These are phyloP conservation scores for Auanema sp. DNA, from an alignment of 2,888 invertebrate genomes.

Conservation along the genomic window DNA sequence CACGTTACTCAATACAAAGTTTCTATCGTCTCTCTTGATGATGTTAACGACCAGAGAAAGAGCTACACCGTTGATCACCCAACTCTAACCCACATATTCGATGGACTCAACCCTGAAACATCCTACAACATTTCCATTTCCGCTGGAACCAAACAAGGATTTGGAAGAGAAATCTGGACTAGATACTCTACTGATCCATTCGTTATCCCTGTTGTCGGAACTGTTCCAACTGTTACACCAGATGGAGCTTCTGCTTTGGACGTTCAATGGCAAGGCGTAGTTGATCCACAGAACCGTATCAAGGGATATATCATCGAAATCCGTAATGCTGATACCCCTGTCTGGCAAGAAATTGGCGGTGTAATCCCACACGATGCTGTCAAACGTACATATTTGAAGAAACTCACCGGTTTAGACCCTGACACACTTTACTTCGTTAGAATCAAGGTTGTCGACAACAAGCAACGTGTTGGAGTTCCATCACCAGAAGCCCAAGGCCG, in stretches of 20 bases:
- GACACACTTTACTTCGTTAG: conserved; percentile 66
- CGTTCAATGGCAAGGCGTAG: conserved; percentile 61
- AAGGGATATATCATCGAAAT: conserved; percentile 62
- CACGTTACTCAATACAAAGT: conserved; percentile 61
- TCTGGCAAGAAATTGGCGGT: conserved; percentile 60
- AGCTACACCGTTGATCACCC: conserved; percentile 56
- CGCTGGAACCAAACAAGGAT: conserved; percentile 57
- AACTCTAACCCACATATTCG: conserved; percentile 54
- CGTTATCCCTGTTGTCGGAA: conserved; percentile 56
- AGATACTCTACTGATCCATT: conserved; percentile 61
- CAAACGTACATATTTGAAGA: conserved; percentile 59
- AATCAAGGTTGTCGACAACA: conserved; percentile 64
- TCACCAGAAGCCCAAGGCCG: conserved; percentile 63
- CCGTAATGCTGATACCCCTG: conserved; percentile 51
- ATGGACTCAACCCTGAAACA: conserved; percentile 62
- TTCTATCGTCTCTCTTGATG: conserved; percentile 53
- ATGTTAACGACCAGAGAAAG: conserved; percentile 45
- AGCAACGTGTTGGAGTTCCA: conserved; percentile 53
- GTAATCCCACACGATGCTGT: conserved; percentile 54
- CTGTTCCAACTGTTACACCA: conserved; percentile 46
- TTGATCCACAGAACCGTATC: conserved; percentile 57
- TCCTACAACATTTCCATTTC: conserved; percentile 62
- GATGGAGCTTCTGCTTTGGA: conserved; percentile 59
- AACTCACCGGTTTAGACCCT: conserved; percentile 65
- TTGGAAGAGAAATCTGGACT: conserved; percentile 62